phyloP scores from a whole-genome alignment of 2,888 invertebrate species.

The Drosophila aldrichi region DNA sequence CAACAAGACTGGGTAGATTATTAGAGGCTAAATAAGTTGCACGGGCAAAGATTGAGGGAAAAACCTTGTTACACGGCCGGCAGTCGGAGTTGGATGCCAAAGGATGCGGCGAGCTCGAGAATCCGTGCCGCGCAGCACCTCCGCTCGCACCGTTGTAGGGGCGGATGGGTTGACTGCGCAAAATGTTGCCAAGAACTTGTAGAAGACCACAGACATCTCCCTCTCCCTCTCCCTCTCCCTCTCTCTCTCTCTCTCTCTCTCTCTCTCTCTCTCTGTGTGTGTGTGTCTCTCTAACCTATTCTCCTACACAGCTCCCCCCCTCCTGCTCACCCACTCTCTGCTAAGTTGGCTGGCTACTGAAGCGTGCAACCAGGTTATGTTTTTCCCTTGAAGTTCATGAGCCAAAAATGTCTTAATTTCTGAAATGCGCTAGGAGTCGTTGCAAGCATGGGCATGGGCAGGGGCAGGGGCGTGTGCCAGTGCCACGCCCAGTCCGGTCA shows the following conservation, averaged over 20 bases:
- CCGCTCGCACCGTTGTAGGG: background rate
- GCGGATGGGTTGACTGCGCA: background rate
- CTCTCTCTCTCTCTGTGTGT: background rate
- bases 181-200: background rate
- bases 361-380: constrained; percentile 52
- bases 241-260: background rate
- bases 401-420: constrained; percentile 74
- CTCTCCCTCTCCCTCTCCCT: background rate
- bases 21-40: constrained; percentile 15
- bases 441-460: background rate
- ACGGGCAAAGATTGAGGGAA: background rate
- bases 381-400: constrained; percentile 68
- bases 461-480: background rate
- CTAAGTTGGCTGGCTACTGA: constrained; percentile 15
- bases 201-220: constrained; percentile 4
- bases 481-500: background rate
- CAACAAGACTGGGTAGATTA: constrained; percentile 1
- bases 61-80: background rate
- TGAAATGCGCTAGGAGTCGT: constrained; percentile 43
- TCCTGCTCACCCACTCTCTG: background rate
- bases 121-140: background rate
- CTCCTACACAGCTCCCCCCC: background rate
- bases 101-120: background rate
- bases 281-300: background rate
- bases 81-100: background rate